Evolutionary conservation across 2,888 invertebrate species (phyloP).

Genomic region (Sisyra terminalis): DNA sequence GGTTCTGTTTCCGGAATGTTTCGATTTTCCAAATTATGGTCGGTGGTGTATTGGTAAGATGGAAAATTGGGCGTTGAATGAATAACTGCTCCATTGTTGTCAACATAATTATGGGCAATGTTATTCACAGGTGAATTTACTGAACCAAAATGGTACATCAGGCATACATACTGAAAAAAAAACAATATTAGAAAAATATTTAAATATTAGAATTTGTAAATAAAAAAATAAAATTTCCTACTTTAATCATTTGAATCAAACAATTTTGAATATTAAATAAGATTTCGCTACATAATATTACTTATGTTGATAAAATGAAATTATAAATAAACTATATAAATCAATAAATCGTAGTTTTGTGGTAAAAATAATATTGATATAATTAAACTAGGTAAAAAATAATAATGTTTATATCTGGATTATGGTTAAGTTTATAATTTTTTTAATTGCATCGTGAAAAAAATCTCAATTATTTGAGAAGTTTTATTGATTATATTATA

Average conservation of each 20-base stretch:
- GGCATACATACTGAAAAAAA: slow-evolving; percentile 5
- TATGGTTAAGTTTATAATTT: background rate
- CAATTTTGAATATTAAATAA: too few relatives aligned
- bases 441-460: background rate
- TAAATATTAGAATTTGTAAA: too few relatives aligned
- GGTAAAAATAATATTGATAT: background rate
- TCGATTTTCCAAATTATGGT: background rate
- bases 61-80: background rate
- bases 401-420: background rate
- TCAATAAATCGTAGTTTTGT: too few relatives aligned
- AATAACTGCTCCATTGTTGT: background rate
- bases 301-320: too few relatives aligned
- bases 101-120: background rate
- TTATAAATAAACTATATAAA: too few relatives aligned
- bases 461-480: too few relatives aligned
- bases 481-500: too few relatives aligned
- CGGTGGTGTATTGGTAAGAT: background rate
- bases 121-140: background rate
- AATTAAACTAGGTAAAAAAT: background rate
- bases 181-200: background rate
- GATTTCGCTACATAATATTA: too few relatives aligned
- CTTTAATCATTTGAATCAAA: too few relatives aligned
- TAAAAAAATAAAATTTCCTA: too few relatives aligned
- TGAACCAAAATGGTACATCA: slow-evolving; percentile 8
- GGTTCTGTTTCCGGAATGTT: background rate